Evolutionary conservation across 2,888 invertebrate genomes (phyloP).

Genomic region (Taenaris catops): DNA sequence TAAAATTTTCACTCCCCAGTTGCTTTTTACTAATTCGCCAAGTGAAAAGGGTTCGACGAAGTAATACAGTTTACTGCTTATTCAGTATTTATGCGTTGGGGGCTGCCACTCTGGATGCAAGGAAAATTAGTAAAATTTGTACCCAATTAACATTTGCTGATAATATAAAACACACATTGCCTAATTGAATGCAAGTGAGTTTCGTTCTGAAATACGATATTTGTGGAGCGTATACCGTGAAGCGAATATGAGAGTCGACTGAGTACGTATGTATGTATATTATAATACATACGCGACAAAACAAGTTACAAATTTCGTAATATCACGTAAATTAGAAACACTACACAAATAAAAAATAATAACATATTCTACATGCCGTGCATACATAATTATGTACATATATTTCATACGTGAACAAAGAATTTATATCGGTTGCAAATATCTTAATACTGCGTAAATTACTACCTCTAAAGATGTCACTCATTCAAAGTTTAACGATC

Average conservation of each 20-base stretch:
- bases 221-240: too few species aligned
- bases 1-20: conserved; percentile 79
- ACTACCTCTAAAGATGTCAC: conserved; percentile 65
- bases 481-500: conserved; percentile 26
- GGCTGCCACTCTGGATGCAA: conserved; percentile 66
- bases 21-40: conserved; percentile 80
- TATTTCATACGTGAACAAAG: too few species aligned
- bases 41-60: conserved; percentile 79
- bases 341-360: too few species aligned
- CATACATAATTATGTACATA: too few species aligned
- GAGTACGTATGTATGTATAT: too few species aligned
- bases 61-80: conserved; percentile 80
- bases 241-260: too few species aligned
- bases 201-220: too few species aligned
- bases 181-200: conserved; percentile 13
- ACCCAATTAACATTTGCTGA: conserved; percentile 42
- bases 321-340: too few species aligned
- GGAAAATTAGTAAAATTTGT: conserved; percentile 63
- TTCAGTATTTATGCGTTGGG: conserved; percentile 78
- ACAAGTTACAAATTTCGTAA: too few species aligned
- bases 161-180: conserved; percentile 21
- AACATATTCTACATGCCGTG: too few species aligned
- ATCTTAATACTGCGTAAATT: conserved; percentile 22
- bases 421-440: too few species aligned
- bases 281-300: too few species aligned